Conservation (phyloP, 1,140 invertebrate genomes). For the Anthonomus grandis region DNA sequence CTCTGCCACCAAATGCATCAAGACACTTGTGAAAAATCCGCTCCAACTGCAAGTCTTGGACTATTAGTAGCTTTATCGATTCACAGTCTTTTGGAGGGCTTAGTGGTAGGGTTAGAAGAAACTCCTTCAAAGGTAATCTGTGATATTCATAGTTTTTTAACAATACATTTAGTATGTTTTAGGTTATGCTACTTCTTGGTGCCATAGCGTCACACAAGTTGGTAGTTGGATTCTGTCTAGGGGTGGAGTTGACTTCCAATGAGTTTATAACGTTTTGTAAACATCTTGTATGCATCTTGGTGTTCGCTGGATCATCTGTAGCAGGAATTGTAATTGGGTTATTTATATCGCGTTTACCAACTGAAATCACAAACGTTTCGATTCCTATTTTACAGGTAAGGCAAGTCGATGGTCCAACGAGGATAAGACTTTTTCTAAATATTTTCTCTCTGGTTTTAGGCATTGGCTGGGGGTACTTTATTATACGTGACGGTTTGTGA, state of each 20-base stretch:
- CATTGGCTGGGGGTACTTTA: constrained; percentile 85
- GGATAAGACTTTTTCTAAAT: neutral
- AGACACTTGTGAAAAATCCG: constrained; percentile 56
- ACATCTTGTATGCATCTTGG: constrained; percentile 57
- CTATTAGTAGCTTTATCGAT: constrained; percentile 69
- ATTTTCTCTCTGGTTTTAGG: constrained; percentile 51
- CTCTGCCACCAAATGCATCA: constrained; percentile 62
- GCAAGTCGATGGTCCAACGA: too few relatives aligned
- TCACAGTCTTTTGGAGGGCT: constrained; percentile 76
- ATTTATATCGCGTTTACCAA: constrained; percentile 52
- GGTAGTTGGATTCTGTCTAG: constrained; percentile 75
- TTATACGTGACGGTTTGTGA: constrained; percentile 92
- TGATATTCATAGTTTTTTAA: neutral
- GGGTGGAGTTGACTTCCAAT: constrained; percentile 62
- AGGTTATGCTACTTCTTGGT: constrained; percentile 67
- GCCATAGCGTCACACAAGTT: constrained; percentile 74
- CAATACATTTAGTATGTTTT: constrained; percentile 30
- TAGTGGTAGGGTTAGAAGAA: constrained; percentile 76
- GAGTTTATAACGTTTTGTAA: constrained; percentile 48
- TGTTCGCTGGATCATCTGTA: constrained; percentile 66
- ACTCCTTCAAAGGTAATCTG: constrained; percentile 56
- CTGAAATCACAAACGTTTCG: constrained; percentile 49
- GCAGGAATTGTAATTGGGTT: constrained; percentile 64
- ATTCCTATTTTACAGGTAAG: constrained; percentile 58
- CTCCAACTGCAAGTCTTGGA: constrained; percentile 57